A percentile compares a stretch with the other conserved stretches of the same genome.
Conservation (phyloP, 2,797 vertebrate species). For the Lepidocolaptes lacrymiger region DNA sequence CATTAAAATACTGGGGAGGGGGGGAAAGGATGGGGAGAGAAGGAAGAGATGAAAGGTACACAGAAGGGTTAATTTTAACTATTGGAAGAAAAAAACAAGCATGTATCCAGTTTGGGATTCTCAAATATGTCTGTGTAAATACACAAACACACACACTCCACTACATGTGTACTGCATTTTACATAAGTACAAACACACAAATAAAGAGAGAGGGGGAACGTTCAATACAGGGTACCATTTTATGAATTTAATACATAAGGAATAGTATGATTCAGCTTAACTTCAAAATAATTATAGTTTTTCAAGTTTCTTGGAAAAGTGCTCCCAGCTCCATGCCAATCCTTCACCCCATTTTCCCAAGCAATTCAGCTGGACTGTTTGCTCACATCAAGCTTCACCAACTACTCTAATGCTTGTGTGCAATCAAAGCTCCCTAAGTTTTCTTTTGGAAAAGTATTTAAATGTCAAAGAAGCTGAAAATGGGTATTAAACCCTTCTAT, state of each 20-base stretch:
- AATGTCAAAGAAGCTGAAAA: not conserved
- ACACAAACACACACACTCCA: too few relatives aligned
- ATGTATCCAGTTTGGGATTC: not conserved
- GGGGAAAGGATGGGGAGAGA: not conserved
- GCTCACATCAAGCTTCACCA: not conserved
- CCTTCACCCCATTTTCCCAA: not conserved
- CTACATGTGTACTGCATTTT: not conserved
- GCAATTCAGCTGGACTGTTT: not conserved
- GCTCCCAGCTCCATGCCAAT: not conserved
- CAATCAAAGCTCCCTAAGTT: not conserved
- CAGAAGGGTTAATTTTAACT: not conserved
- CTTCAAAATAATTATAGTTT: not conserved
- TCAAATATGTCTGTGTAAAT: accelerated
- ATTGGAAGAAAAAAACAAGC: not conserved
- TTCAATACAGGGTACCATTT: not conserved
- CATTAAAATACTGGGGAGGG: not conserved
- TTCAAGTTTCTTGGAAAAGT: not conserved
- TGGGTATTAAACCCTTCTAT: not conserved
- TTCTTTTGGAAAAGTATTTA: not conserved
- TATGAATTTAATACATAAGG: not conserved
- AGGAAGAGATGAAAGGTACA: not conserved
- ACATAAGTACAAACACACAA: accelerated
- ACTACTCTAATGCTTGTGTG: not conserved
- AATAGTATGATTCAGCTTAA: not conserved
- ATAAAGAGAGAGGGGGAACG: not conserved